A percentile compares a stretch with the other conserved stretches of the same genome.
Conservation (phyloP, 1,140 invertebrate genomes). For the Augochlora pura region DNA sequence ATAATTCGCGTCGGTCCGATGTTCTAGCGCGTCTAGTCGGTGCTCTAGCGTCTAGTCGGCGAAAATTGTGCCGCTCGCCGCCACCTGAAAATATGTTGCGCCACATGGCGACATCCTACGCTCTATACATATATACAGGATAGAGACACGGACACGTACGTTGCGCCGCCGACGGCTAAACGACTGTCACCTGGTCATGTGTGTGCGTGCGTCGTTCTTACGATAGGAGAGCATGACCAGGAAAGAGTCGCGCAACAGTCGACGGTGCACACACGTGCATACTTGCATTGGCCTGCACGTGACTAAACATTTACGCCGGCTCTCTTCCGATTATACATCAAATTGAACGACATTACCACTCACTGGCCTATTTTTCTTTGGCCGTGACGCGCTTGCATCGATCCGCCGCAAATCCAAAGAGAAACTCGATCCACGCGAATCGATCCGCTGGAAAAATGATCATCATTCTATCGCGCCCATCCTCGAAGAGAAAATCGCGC, state of each 20-base stretch:
- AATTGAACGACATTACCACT: not conserved
- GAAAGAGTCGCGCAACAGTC: constrained; percentile 36
- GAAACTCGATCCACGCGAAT: not conserved
- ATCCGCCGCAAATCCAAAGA: not conserved
- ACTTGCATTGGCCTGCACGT: constrained; percentile 9
- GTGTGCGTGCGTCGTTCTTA: not conserved
- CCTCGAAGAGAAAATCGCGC: no score
- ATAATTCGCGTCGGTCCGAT: constrained; percentile 26
- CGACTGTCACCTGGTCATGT: not conserved
- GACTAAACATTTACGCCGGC: constrained; percentile 5
- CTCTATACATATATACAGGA: constrained; percentile 1
- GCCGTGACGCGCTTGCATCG: not conserved
- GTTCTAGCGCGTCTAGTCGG: not conserved
- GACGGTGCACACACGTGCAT: constrained; percentile 35
- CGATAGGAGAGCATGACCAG: constrained; percentile 34
- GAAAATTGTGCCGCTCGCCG: constrained; percentile 29
- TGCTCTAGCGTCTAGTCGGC: not conserved
- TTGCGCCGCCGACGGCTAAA: not conserved
- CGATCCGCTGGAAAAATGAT: no score
- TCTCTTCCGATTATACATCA: constrained; percentile 8
- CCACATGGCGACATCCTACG: constrained; percentile 63
- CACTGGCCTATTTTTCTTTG: not conserved
- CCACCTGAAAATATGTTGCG: constrained; percentile 63
- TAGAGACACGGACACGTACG: not conserved
- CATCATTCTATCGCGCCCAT: no score